Percentiles rank a stretch among this genome's conserved stretches.
phyloP scores from a whole-genome alignment of 2,888 invertebrate genomes.

The Abrostola triplasia region DNA sequence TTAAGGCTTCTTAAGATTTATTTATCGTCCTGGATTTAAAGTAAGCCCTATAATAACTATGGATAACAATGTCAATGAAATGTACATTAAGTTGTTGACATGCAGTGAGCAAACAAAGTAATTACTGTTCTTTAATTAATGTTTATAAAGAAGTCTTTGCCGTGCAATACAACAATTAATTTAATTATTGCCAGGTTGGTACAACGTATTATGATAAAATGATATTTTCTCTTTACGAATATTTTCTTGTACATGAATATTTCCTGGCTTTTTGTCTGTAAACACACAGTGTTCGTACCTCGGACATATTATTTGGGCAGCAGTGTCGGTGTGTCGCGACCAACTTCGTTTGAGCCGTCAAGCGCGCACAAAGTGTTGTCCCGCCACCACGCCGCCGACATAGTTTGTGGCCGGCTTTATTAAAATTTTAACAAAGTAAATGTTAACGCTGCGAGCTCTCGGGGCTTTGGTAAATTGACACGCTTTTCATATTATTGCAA shows the following conservation, averaged over 20 bases:
- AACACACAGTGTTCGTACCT: conserved; percentile 22
- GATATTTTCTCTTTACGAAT: no score
- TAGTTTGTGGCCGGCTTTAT: conserved; percentile 44
- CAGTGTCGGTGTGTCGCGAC: conserved; percentile 24
- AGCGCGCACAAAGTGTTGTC: conserved; percentile 44
- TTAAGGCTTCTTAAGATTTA: no score
- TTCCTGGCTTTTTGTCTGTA: conserved; percentile 5
- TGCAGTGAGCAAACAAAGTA: no score
- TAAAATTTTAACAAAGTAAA: conserved; percentile 42
- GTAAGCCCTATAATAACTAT: no score
- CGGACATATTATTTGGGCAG: conserved; percentile 4
- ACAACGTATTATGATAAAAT: no score
- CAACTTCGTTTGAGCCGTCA: conserved; percentile 24
- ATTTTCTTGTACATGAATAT: not conserved
- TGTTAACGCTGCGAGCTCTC: conserved; percentile 5
- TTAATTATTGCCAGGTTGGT: no score
- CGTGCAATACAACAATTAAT: no score
- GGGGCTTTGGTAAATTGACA: conserved; percentile 43
- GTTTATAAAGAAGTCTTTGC: no score
- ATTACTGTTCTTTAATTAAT: no score
- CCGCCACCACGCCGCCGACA: conserved; percentile 19
- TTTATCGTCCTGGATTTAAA: no score
- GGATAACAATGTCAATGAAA: no score
- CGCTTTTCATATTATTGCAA: conserved; percentile 34
- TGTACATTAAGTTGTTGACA: no score